phyloP scores from a whole-genome alignment of 1,140 invertebrate species.

The Macrobrachium rosenbergii region DNA sequence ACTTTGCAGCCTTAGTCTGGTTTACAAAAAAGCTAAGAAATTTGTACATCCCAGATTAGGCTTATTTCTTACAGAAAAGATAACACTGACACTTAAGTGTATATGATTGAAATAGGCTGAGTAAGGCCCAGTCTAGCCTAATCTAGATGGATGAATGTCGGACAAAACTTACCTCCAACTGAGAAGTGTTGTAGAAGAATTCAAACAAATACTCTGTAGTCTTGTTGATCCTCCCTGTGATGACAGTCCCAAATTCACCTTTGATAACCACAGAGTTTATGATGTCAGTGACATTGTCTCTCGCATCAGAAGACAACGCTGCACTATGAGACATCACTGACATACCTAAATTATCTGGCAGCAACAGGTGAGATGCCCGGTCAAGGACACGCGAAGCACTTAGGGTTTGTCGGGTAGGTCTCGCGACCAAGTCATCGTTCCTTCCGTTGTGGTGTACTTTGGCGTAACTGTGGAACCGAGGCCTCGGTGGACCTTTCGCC shows the following conservation, averaged over 20 bases:
- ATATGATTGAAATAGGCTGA: not conserved
- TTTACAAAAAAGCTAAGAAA: too few relatives aligned
- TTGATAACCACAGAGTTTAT: constrained; percentile 43
- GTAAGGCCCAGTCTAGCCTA: not conserved
- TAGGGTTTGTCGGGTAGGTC: too few relatives aligned
- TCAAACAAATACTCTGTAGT: constrained; percentile 54
- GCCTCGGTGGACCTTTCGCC: too few relatives aligned
- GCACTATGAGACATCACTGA: not conserved
- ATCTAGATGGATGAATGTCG: not conserved
- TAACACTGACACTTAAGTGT: too few relatives aligned
- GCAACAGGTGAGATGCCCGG: too few relatives aligned
- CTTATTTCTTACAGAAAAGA: too few relatives aligned
- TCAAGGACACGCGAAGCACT: too few relatives aligned
- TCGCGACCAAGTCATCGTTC: too few relatives aligned
- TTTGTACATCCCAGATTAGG: too few relatives aligned
- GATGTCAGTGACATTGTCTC: not conserved
- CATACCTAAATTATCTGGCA: not conserved
- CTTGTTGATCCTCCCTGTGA: constrained; percentile 38
- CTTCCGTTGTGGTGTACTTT: too few relatives aligned
- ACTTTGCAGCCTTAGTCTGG: too few relatives aligned
- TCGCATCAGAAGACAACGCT: not conserved
- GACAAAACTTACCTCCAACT: constrained; percentile 32
- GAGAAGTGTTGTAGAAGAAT: constrained; percentile 40
- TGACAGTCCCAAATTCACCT: constrained; percentile 31
- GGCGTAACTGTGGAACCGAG: too few relatives aligned